A percentile compares a stretch with the other conserved stretches of the same genome.
Conservation (phyloP, 2,888 invertebrate species). For the Lepidocyrtinus sp. region DNA sequence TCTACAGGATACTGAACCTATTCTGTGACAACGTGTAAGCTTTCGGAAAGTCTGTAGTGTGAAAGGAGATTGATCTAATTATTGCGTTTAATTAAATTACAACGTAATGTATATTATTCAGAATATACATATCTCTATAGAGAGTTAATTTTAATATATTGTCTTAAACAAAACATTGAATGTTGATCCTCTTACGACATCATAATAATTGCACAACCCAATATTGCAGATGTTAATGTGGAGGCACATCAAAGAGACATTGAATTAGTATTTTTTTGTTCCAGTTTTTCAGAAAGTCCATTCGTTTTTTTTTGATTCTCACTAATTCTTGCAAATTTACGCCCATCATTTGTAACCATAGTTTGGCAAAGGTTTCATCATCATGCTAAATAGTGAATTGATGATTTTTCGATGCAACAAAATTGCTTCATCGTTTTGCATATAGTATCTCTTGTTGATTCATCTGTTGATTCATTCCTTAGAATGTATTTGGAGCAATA, state of each 20-base stretch:
- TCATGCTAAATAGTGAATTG: background rate
- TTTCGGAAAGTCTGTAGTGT: background rate
- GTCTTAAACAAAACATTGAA: too few species aligned
- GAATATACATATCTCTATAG: too few species aligned
- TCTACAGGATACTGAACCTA: too few species aligned
- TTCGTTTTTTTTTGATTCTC: too few species aligned
- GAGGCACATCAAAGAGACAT: conserved; percentile 5
- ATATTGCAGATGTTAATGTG: conserved; percentile 6
- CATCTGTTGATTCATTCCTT: background rate
- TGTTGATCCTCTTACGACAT: background rate
- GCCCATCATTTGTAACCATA: too few species aligned
- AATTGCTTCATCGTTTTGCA: background rate
- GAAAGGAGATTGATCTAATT: background rate
- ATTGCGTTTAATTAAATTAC: background rate
- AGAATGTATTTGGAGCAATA: background rate
- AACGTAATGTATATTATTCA: too few species aligned
- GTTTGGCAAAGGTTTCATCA: too few species aligned
- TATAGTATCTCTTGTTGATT: background rate
- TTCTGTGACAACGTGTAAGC: background rate
- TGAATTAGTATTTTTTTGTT: too few species aligned
- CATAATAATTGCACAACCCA: background rate
- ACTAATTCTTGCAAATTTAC: too few species aligned
- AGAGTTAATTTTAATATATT: too few species aligned
- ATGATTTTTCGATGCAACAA: background rate
- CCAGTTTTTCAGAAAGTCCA: conserved; percentile 4